Evolutionary conservation across 1,140 invertebrate species (phyloP), one percentile per base, ranked within the genome.

Genomic region (Cydia amplana): DNA sequence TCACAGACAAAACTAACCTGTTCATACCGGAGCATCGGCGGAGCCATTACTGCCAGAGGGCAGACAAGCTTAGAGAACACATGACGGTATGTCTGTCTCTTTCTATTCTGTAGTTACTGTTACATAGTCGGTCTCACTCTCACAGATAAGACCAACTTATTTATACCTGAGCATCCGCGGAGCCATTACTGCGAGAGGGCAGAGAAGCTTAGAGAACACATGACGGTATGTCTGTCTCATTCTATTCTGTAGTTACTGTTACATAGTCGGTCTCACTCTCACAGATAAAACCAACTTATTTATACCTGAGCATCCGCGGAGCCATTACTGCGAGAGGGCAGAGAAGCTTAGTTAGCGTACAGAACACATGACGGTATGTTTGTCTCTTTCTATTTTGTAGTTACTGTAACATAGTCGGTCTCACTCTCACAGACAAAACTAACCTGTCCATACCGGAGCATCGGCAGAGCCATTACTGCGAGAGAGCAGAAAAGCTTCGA

Each of bases 381-480:
- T 60, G 0, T 12, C 40, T 43, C 23, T n/a, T 60, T 60, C 18
- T 60, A 51, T 5, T 2, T 4, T n/a, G 32, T 32, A 32, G 32
- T 32, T 32, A 32, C 5, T 32, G 32, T n/a, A n/a, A n/a, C n/a
- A n/a, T n/a, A n/a, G n/a, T n/a, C n/a, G n/a, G 91, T 1, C 90
- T 93, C 77, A 81, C 85, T 12, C 20, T 93, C 0, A 64, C 94
- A 1, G 55, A 84, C n/a, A 75, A 82, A 0, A 84, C 81, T 0
- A 89, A 89, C n/a, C 82, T 91, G 4, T 93, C 93, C 77, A 88
- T 94, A 4, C 85, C 91, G 36, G 65, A 74, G n/a, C 84, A 82
- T 2, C 73, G 84, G 3, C 75, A 77, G 0, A 9, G 73, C 5
- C 28, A 83, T 18, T 94, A 94, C 77, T 51, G 72, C n/a, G 74